Percentiles rank a stretch among this genome's conserved stretches.
Evolutionary conservation across 2,888 invertebrate species (phyloP).

Genomic region (Ecdyonurus torrentis): DNA sequence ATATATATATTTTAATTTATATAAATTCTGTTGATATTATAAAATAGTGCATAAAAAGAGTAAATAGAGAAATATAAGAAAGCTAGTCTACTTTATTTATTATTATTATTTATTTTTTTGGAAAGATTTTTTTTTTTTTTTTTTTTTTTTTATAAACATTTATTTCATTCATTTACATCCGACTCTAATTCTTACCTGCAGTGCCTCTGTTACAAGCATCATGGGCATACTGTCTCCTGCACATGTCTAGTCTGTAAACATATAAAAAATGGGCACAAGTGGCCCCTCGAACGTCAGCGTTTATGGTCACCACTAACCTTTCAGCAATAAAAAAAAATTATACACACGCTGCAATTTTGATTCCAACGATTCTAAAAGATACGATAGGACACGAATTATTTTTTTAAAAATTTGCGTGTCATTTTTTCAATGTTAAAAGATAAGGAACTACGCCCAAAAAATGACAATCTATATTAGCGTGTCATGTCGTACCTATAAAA

Average conservation of each 20-base stretch:
- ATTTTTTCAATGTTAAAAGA: too few species aligned
- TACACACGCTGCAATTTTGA: too few species aligned
- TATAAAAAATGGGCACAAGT: constrained; percentile 19
- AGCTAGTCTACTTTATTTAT: neutral
- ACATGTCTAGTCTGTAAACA: constrained; percentile 95
- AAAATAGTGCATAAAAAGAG: neutral
- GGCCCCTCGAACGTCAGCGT: neutral
- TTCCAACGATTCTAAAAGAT: too few species aligned
- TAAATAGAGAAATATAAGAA: neutral
- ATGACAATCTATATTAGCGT: too few species aligned
- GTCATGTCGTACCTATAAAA: too few species aligned
- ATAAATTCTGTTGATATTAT: too few species aligned
- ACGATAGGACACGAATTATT: too few species aligned
- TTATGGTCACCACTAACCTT: too few species aligned
- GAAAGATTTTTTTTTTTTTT: neutral
- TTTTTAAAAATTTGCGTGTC: neutral
- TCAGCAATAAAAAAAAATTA: too few species aligned
- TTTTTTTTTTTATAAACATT: neutral
- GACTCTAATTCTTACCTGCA: constrained; percentile 58
- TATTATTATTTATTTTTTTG: neutral
- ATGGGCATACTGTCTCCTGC: constrained; percentile 86
- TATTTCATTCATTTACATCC: constrained; percentile 3
- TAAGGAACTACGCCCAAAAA: too few species aligned
- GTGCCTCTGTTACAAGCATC: constrained; percentile 96
- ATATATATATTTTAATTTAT: neutral